Conservation (phyloP, 2,888 invertebrate genomes). For the Parnassius mnemosyne region DNA sequence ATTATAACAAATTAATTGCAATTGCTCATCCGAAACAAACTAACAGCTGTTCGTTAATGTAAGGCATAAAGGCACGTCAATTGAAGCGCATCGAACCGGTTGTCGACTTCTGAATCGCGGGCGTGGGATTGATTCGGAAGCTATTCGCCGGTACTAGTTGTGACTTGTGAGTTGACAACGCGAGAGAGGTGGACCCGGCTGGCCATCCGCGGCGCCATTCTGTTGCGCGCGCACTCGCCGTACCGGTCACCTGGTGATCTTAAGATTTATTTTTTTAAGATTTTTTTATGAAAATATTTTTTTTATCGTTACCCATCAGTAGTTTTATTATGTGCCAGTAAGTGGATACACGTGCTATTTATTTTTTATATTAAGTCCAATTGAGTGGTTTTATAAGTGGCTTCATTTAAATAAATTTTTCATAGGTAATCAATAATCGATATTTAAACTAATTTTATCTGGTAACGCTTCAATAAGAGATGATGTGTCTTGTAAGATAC, state of each 20-base stretch:
- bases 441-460: too few species aligned
- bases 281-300: neutral
- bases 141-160: constrained; percentile 34
- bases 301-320: neutral
- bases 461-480: too few species aligned
- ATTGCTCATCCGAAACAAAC: neutral
- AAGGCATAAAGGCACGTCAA: constrained; percentile 19
- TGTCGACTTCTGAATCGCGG: constrained; percentile 42
- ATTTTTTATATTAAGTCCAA: neutral
- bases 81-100: constrained; percentile 39
- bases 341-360: neutral
- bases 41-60: constrained; percentile 8
- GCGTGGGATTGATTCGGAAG: constrained; percentile 57
- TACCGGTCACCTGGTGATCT: constrained; percentile 14
- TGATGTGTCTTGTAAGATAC: too few species aligned
- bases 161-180: constrained; percentile 8
- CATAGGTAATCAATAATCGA: too few species aligned
- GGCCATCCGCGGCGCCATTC: constrained; percentile 60
- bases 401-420: too few species aligned
- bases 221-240: constrained; percentile 46
- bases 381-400: too few species aligned
- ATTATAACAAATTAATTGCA: neutral
- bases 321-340: constrained; percentile 16
- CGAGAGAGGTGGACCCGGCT: constrained; percentile 51
- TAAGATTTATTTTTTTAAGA: constrained; percentile 6